Percentiles rank a stretch among this genome's conserved stretches.
Evolutionary conservation across 1,140 invertebrate species (phyloP).

Genomic region (Manduca sexta): DNA sequence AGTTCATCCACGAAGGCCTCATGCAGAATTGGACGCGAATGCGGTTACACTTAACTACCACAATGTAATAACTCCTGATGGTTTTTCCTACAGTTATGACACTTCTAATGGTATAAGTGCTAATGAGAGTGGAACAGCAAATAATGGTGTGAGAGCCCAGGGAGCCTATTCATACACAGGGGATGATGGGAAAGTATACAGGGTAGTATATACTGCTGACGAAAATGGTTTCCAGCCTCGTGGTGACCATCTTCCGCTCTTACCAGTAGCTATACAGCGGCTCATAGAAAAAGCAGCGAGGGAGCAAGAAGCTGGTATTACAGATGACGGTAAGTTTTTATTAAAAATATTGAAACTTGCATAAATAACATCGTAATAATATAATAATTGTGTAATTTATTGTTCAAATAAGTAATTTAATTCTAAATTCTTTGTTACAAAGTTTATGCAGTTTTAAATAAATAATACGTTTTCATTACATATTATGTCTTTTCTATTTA

Average conservation of each 20-base stretch:
- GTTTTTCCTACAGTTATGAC: slow-evolving; percentile 75
- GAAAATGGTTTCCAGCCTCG: slow-evolving; percentile 74
- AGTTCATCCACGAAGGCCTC: slow-evolving; percentile 25
- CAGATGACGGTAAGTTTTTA: slow-evolving; percentile 45
- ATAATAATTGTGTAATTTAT: neutral
- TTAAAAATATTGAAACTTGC: neutral
- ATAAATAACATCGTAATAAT: slow-evolving; percentile 1
- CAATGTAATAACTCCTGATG: slow-evolving; percentile 71
- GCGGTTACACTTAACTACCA: slow-evolving; percentile 46
- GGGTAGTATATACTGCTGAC: slow-evolving; percentile 79
- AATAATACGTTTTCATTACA: too few species aligned
- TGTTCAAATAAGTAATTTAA: too few species aligned
- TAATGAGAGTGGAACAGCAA: slow-evolving; percentile 71
- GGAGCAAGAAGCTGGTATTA: slow-evolving; percentile 38
- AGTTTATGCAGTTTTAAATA: too few species aligned
- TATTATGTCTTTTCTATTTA: too few species aligned
- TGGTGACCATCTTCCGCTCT: slow-evolving; percentile 82
- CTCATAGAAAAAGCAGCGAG: slow-evolving; percentile 63
- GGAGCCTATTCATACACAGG: slow-evolving; percentile 77
- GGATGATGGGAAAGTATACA: slow-evolving; percentile 76
- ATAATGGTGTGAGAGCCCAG: slow-evolving; percentile 60
- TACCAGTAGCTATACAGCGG: slow-evolving; percentile 67
- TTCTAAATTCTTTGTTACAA: too few species aligned
- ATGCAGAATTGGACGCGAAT: slow-evolving; percentile 39
- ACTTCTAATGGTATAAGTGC: slow-evolving; percentile 77